A percentile compares a stretch with the other conserved stretches of the same genome.
These are phyloP conservation scores for Champsocephalus esox DNA, from an alignment of 2,797 vertebrate genomes.

Conservation along the genomic window DNA sequence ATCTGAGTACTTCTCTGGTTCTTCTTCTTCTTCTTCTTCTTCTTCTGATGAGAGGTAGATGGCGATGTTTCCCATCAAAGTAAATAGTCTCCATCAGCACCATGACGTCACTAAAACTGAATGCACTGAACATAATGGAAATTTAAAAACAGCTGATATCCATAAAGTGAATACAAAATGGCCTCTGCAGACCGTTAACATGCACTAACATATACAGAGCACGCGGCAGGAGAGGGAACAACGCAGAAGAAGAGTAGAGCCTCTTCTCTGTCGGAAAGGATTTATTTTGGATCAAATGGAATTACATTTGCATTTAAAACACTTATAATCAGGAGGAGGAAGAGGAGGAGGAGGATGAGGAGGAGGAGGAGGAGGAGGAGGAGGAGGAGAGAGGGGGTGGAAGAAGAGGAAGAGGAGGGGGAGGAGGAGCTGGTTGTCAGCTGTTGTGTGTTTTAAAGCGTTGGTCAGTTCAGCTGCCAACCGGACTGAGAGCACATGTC, in stretches of 20 bases:
- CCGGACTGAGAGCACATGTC: slow-evolving; percentile 82
- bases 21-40: neutral
- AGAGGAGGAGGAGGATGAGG: neutral
- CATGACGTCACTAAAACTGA: slow-evolving; percentile 21
- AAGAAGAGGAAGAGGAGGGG: slow-evolving; percentile 8
- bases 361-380: slow-evolving; percentile 13
- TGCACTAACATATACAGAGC: too few species aligned
- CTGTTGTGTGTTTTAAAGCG: slow-evolving; percentile 72
- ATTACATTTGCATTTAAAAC: too few species aligned
- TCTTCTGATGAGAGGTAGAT: neutral
- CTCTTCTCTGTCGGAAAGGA: too few species aligned
- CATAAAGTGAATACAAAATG: neutral
- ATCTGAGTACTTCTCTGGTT: too few species aligned
- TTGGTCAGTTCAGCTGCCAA: slow-evolving; percentile 92
- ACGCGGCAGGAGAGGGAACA: too few species aligned
- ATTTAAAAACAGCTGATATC: neutral
- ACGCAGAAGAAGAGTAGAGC: too few species aligned
- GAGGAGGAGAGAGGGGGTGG: neutral
- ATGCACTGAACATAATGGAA: neutral
- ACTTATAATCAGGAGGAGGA: neutral
- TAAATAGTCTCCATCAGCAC: neutral
- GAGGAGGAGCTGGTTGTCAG: slow-evolving; percentile 55
- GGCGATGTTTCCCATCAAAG: slow-evolving; percentile 35
- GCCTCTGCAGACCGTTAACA: too few species aligned
- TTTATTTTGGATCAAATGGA: too few species aligned